Percentiles rank a stretch among this genome's conserved stretches.
phyloP scores from a whole-genome alignment of 2,888 invertebrate species.

The Nephrotoma guestfalica region DNA sequence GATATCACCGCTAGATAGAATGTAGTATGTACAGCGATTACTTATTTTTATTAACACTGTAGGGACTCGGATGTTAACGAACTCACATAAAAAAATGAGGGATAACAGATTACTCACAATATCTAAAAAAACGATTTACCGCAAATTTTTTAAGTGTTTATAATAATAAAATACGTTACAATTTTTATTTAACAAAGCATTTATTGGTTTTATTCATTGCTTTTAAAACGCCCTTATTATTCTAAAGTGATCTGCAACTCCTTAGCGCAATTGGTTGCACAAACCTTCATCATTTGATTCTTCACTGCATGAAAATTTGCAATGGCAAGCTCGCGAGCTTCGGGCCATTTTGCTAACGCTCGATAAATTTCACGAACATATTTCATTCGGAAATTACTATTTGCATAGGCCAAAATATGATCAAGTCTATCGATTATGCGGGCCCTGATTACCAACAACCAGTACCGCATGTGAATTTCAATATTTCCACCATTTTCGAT shows the following conservation, averaged over 20 bases:
- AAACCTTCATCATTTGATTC: slow-evolving; percentile 71
- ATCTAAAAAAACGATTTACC: too few relatives aligned
- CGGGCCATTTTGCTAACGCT: slow-evolving; percentile 69
- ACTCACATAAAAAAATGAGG: too few relatives aligned
- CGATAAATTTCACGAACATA: slow-evolving; percentile 78
- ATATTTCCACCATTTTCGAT: slow-evolving; percentile 53
- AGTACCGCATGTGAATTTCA: slow-evolving; percentile 67
- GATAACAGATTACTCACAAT: too few relatives aligned
- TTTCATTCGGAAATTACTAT: slow-evolving; percentile 80
- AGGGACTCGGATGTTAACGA: too few relatives aligned
- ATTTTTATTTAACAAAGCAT: not conserved
- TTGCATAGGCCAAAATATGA: slow-evolving; percentile 63
- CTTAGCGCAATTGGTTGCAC: slow-evolving; percentile 55
- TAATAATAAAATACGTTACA: too few relatives aligned
- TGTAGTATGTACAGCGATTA: too few relatives aligned
- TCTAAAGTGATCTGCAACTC: slow-evolving; percentile 37
- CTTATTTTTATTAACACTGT: too few relatives aligned
- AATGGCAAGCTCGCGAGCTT: slow-evolving; percentile 48
- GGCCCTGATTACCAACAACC: slow-evolving; percentile 61
- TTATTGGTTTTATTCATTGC: not conserved
- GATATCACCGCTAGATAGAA: too few relatives aligned
- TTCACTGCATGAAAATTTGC: slow-evolving; percentile 55
- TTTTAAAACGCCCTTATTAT: not conserved
- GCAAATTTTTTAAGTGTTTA: too few relatives aligned
- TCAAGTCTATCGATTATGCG: slow-evolving; percentile 50